Evolutionary conservation across 2,888 invertebrate species (phyloP).

Genomic region (Oscheius sp.): DNA sequence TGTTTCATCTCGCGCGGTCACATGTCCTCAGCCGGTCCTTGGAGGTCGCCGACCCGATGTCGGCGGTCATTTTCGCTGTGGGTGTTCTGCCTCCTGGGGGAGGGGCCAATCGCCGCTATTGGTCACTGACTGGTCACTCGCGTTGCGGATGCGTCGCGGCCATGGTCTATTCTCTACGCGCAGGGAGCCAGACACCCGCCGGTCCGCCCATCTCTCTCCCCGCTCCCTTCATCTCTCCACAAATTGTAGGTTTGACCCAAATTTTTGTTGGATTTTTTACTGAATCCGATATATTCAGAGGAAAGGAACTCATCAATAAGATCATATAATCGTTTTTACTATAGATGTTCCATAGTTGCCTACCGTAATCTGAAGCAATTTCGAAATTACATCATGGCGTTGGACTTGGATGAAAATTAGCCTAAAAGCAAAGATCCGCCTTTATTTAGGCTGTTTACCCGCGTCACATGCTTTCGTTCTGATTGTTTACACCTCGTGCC

Average conservation of each 20-base stretch:
- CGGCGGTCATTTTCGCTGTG: slow-evolving; percentile 20
- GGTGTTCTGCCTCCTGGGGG: slow-evolving; percentile 28
- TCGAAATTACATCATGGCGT: no score
- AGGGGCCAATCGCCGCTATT: slow-evolving; percentile 24
- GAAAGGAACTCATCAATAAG: no score
- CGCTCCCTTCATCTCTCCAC: slow-evolving; percentile 7
- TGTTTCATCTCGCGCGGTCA: slow-evolving; percentile 12
- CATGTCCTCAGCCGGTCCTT: slow-evolving; percentile 16
- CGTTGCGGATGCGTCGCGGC: slow-evolving; percentile 18
- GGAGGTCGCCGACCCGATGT: neutral
- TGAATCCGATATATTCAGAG: no score
- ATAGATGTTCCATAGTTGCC: no score
- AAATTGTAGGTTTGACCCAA: slow-evolving; percentile 6
- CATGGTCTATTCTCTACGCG: slow-evolving; percentile 15
- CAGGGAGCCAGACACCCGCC: slow-evolving; percentile 16
- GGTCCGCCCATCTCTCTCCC: slow-evolving; percentile 18
- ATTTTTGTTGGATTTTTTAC: neutral
- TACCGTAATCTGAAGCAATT: no score
- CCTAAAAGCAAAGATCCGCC: no score
- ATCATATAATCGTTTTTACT: no score
- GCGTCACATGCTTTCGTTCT: no score
- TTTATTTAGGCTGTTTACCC: no score
- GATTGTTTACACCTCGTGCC: no score
- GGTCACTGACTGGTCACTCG: slow-evolving; percentile 22
- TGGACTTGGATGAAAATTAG: no score